Evolutionary conservation across 2,113 vertebrate genomes (phyloP).

Genomic region (Psilopogon haemacephalus): DNA sequence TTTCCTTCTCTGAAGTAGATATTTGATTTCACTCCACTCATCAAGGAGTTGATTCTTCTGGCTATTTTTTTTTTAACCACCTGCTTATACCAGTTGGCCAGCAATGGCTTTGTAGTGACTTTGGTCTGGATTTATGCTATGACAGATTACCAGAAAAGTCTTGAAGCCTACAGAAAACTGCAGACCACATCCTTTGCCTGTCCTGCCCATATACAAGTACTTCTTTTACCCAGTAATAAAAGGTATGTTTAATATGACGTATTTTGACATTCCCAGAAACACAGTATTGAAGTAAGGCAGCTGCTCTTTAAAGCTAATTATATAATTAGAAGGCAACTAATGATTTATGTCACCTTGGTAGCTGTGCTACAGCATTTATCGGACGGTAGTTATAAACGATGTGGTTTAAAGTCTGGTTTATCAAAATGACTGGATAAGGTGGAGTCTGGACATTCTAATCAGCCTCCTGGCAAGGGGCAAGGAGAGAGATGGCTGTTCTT

Average conservation of each 20-base stretch:
- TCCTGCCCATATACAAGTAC: not conserved
- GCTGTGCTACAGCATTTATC: not conserved
- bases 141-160: not conserved
- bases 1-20: not conserved
- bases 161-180: not conserved
- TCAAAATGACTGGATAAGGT: not conserved
- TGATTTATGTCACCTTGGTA: not conserved
- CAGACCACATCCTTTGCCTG: not conserved
- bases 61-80: not conserved
- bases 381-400: not conserved
- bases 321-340: not conserved
- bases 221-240: not conserved
- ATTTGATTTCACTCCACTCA: not conserved
- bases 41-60: not conserved
- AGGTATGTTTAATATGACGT: not conserved
- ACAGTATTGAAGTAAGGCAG: not conserved
- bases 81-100: not conserved
- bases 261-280: constrained; percentile 1
- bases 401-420: not conserved
- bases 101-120: not conserved
- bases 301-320: not conserved
- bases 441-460: not conserved
- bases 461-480: not conserved
- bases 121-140: not conserved
- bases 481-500: not conserved